phyloP scores from a whole-genome alignment of 2,888 invertebrate species.

The Eristalinus sepulchralis region DNA sequence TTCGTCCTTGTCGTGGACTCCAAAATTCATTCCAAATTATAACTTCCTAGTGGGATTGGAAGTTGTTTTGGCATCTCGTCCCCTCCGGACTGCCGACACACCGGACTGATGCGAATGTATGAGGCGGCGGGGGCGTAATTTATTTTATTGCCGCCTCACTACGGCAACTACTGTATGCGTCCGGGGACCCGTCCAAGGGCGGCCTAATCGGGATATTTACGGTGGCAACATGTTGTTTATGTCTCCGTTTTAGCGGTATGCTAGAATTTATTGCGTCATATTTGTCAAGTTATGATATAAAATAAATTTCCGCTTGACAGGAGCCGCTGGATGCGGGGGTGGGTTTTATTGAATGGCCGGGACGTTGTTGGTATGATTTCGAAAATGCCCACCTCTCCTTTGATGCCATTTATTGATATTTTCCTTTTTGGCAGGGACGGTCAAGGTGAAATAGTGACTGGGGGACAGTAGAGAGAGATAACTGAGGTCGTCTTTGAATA shows the following conservation, averaged over 20 bases:
- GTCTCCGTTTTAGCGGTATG: constrained; percentile 21
- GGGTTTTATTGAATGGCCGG: constrained; percentile 28
- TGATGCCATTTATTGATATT: not conserved
- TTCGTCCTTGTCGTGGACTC: not conserved
- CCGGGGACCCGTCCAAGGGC: constrained; percentile 16
- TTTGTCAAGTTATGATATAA: constrained; percentile 44
- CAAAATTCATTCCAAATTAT: not conserved
- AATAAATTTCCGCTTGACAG: constrained; percentile 32
- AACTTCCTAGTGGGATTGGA: not conserved
- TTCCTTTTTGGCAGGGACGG: not conserved
- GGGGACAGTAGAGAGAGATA: not conserved
- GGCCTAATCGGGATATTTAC: constrained; percentile 35
- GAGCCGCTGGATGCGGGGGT: constrained; percentile 6
- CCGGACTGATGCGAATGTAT: not conserved
- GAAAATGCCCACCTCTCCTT: not conserved
- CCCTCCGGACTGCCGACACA: not conserved
- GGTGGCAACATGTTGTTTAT: constrained; percentile 43
- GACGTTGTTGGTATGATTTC: not conserved
- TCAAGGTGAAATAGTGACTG: not conserved
- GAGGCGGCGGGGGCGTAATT: not conserved
- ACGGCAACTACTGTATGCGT: constrained; percentile 20
- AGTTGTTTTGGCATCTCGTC: not conserved
- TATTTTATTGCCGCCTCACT: constrained; percentile 30
- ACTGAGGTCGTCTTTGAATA: not conserved
- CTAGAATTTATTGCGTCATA: constrained; percentile 40